Evolutionary conservation across 2,113 vertebrate species (phyloP).

Genomic region (Indri indri): DNA sequence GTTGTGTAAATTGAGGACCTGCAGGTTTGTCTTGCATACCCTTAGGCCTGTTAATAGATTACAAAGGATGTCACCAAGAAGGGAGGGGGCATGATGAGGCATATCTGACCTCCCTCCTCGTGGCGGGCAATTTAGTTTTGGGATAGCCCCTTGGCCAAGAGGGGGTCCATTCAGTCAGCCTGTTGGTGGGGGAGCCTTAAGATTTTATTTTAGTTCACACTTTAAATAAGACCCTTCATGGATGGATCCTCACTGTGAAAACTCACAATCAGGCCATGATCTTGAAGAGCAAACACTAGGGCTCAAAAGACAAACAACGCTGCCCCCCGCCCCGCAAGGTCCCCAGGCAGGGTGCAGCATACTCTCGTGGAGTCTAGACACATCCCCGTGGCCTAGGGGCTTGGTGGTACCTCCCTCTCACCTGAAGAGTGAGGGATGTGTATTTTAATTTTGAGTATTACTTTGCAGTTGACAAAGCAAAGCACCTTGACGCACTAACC

Average conservation of each 20-base stretch:
- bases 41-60: too few species aligned
- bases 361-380: not conserved
- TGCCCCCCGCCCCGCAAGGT: rapidly evolving
- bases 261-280: not conserved
- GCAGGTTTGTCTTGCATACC: too few species aligned
- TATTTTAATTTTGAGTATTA: not conserved
- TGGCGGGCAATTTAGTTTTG: too few species aligned
- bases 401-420: too few species aligned
- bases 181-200: too few species aligned
- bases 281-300: not conserved
- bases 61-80: too few species aligned
- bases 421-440: not conserved
- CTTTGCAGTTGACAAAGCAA: not conserved
- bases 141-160: too few species aligned
- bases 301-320: not conserved
- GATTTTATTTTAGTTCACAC: too few species aligned
- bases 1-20: too few species aligned
- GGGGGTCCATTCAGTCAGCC: too few species aligned
- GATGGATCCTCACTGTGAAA: not conserved
- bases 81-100: too few species aligned
- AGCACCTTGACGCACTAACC: not conserved
- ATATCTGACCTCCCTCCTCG: too few species aligned
- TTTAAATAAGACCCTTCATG: not conserved
- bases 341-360: not conserved
- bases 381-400: not conserved